Evolutionary conservation across 2,797 vertebrate species (phyloP).

Genomic region (Microtus californicus): DNA sequence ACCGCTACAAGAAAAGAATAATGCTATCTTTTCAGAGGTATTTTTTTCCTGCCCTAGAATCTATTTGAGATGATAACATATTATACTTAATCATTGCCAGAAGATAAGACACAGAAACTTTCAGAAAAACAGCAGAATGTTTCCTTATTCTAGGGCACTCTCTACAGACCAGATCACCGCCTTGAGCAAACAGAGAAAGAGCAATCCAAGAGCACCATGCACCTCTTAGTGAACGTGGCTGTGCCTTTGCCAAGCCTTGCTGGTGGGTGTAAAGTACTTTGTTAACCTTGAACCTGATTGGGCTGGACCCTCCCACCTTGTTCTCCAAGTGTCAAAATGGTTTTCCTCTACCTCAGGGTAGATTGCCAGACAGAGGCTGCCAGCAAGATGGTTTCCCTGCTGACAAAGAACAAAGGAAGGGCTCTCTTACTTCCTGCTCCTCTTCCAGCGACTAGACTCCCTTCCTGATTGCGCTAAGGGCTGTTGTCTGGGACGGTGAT

Average conservation of each 20-base stretch:
- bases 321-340: neutral
- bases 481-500: too few relatives aligned
- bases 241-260: neutral
- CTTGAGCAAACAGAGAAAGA: neutral
- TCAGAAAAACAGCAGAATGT: slow-evolving; percentile 14
- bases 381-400: neutral
- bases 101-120: slow-evolving; percentile 36
- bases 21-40: neutral
- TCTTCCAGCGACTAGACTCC: too few relatives aligned
- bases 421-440: too few relatives aligned
- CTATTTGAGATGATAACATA: slow-evolving; percentile 17
- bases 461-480: too few relatives aligned
- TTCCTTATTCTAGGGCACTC: slow-evolving; percentile 37
- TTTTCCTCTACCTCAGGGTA: neutral
- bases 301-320: neutral
- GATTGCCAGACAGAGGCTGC: neutral
- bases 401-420: slow-evolving; percentile 48
- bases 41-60: slow-evolving; percentile 37
- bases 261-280: neutral
- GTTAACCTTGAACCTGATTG: neutral
- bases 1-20: neutral
- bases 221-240: neutral
- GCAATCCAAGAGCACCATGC: neutral
- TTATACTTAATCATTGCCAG: slow-evolving; percentile 42
- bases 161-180: neutral